Evolutionary conservation across 2,888 invertebrate species (phyloP), one percentile per base, ranked within the genome.

Genomic region (Cerastis rubricosa): DNA sequence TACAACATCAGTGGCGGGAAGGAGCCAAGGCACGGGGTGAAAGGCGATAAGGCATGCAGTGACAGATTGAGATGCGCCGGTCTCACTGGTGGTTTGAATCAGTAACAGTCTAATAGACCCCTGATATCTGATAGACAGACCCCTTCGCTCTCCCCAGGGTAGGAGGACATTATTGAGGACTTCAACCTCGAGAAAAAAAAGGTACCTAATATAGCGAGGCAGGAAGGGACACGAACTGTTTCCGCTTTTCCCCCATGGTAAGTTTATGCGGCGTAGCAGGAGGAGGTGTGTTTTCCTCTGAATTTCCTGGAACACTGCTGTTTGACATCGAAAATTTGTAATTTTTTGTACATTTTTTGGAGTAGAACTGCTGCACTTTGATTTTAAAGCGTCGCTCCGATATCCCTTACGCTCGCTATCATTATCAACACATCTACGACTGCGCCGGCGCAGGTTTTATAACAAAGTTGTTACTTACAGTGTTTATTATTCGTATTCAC

Each of bases 371-470:
- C 74, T 78, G 79, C 40, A 49, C 1, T 40, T 61, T 11, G 3
- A 19, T 59, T 65, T 57, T 6, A 14, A n/a, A 17, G 17, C 2
- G n/a, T 17, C n/a, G 57, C n/a, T 7, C 11, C n/a, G 61, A 71
- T 83, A 71, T 74, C 65, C 22, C 69, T n/a, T n/a, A 57, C 22
- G 29, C 35, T 45, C 45, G 40, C 73, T 83, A 80, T 84, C 76
- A 12, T 57, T 49, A 64, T 51, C 61, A 54, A 74, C 57, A 76
- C 49, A 77, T 84, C 71, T 80, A 68, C 64, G 25, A 71, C 25
- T 80, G 71, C 73, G 77, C 64, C 49, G 22, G 76, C 71, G 76
- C 73, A 66, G 65, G 71, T 77, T 84, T 76, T 74, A 59, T 69
- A 74, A 74, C 40, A 63, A 40, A 74, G 19, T 77, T 74, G 68